Conservation (phyloP, 2,888 invertebrate genomes). For the Caenorhabditis sp. region DNA sequence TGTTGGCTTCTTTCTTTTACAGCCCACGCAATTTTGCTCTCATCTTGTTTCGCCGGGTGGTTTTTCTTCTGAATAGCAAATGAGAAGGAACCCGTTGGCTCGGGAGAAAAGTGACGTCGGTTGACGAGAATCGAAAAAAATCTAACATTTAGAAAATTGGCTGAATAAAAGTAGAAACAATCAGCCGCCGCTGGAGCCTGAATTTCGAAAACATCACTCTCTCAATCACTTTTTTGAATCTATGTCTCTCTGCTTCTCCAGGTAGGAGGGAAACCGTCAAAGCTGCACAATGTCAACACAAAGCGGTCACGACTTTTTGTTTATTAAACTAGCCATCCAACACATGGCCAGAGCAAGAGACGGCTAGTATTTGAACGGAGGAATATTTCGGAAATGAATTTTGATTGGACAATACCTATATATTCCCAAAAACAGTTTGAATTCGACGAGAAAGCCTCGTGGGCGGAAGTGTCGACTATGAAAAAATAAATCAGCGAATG, state of each 20-base stretch:
- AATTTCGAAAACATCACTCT: slow-evolving; percentile 47
- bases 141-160: neutral
- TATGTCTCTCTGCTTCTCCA: slow-evolving; percentile 10
- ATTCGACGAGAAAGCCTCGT: slow-evolving; percentile 30
- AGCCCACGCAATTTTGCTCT: slow-evolving; percentile 46
- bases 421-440: slow-evolving; percentile 4
- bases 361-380: slow-evolving; percentile 41
- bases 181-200: slow-evolving; percentile 32
- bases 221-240: slow-evolving; percentile 5
- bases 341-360: slow-evolving; percentile 11
- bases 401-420: slow-evolving; percentile 37
- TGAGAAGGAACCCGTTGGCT: slow-evolving; percentile 8
- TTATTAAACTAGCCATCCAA: slow-evolving; percentile 63
- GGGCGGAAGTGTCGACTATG: slow-evolving; percentile 2
- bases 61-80: slow-evolving; percentile 42
- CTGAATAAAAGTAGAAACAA: slow-evolving; percentile 52
- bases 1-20: slow-evolving; percentile 20
- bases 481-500: slow-evolving; percentile 7
- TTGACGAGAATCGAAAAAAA: slow-evolving; percentile 7
- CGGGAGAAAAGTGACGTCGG: slow-evolving; percentile 32
- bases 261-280: slow-evolving; percentile 60
- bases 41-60: neutral
- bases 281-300: slow-evolving; percentile 66
- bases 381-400: slow-evolving; percentile 36
- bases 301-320: slow-evolving; percentile 68